Base-by-base conservation (phyloP, 2,113 vertebrate species). In the Gadus macrocephalus region DNA sequence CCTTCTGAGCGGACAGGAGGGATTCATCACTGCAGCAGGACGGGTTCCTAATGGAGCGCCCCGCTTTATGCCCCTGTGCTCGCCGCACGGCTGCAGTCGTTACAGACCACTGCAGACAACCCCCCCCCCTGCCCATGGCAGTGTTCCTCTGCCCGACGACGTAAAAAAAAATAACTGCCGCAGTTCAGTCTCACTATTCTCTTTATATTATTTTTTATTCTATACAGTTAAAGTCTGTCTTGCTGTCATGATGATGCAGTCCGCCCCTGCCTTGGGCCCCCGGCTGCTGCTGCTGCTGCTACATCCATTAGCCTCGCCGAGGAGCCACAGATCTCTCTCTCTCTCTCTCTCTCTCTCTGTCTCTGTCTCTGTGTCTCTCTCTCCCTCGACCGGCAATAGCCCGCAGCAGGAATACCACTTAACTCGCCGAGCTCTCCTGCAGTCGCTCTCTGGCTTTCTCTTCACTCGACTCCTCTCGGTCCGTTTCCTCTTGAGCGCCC, bases 371-470 rank as follows among this genome's bases (percentile, higher is more conserved):
- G 6, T 42, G 9, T 9, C 42, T 49, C 42, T 35, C 7, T 3
- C 20, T 14, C 42, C 6, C 75, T 49, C 2, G 2, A 1, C 62
- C 56, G 73, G 74, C 70, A 27, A 31, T 77, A 9, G 12, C 42
- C 27, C 27, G 79, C 71, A 69, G 64, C 64, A 67, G 0, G 38
- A 70, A 68, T 69, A 69, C 73, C 81, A 84, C 83, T 89, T 85
- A 86, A 80, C 67, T 78, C 63, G 4, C 74, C 85, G 12, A 9
- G 9, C 42, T 49, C 42, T 49, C 42, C 42, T 49, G 11, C 42
- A 12, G 64, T 76, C 58, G 72, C 38, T 69, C 76, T 75, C 66
- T 64, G 56, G 73, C 83, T 81, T 27, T 64, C 83, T 73, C 64
- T 28, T 42, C 53, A 12, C 16, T 61, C 53, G n/a, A 31, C 7